Evolutionary conservation across 2,888 invertebrate genomes (phyloP).

Genomic region (Drosophila anomelani): DNA sequence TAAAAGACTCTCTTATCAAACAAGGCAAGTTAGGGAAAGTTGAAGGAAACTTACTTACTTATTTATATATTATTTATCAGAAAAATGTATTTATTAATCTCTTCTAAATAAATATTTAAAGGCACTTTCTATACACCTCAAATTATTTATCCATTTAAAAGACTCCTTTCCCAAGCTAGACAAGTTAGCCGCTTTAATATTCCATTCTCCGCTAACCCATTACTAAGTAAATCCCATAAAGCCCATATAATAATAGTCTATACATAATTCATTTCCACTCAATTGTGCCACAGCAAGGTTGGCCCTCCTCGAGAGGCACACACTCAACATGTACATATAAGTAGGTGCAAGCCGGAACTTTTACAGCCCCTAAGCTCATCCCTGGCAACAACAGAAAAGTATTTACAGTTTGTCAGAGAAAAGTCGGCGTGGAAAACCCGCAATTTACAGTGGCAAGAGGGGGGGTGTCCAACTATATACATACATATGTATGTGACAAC

Average conservation of each 20-base stretch:
- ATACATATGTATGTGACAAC: background rate
- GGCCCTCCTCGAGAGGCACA: background rate
- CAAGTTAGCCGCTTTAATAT: slow-evolving; percentile 1
- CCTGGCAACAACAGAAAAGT: slow-evolving; percentile 55
- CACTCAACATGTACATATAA: background rate
- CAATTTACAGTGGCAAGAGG: slow-evolving; percentile 49
- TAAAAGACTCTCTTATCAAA: too few species aligned
- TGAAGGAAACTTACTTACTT: too few species aligned
- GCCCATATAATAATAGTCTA: slow-evolving; percentile 21
- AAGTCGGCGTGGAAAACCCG: slow-evolving; percentile 64
- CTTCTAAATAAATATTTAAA: background rate
- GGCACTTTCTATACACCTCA: too few species aligned
- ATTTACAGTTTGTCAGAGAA: slow-evolving; percentile 53
- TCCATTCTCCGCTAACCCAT: slow-evolving; percentile 7
- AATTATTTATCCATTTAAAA: background rate
- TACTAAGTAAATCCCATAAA: slow-evolving; percentile 23
- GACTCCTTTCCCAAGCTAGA: background rate
- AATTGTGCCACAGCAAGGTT: slow-evolving; percentile 26
- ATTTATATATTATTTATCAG: background rate
- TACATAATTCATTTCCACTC: slow-evolving; percentile 38
- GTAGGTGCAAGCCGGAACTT: slow-evolving; percentile 38
- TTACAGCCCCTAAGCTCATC: slow-evolving; percentile 42
- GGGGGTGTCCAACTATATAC: background rate
- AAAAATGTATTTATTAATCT: background rate
- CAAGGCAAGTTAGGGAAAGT: too few species aligned